Conservation (phyloP, 2,888 invertebrate genomes). For the Byasa hedistus region DNA sequence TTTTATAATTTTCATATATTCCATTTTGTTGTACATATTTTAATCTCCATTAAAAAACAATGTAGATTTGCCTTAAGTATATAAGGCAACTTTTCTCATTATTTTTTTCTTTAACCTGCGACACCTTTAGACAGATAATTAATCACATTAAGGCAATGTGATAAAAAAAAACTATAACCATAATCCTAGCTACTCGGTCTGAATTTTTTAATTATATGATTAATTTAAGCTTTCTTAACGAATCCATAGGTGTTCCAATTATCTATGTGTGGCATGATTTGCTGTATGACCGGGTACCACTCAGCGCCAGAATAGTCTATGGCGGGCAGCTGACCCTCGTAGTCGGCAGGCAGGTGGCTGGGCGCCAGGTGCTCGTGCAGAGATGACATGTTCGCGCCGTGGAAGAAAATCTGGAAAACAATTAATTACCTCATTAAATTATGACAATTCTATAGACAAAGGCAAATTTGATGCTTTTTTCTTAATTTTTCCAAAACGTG, state of each 20-base stretch:
- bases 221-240: conserved; percentile 69
- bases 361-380: conserved; percentile 86
- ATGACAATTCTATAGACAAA: too few species aligned
- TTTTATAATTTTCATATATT: background rate
- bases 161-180: background rate
- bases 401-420: conserved; percentile 87
- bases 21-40: background rate
- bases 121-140: background rate
- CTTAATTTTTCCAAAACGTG: too few species aligned
- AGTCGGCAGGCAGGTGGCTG: conserved; percentile 85
- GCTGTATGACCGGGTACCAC: conserved; percentile 86
- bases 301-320: conserved; percentile 88
- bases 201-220: background rate
- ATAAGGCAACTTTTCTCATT: background rate
- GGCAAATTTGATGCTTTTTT: too few species aligned
- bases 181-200: background rate
- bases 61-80: background rate
- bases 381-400: conserved; percentile 88
- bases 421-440: background rate
- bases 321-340: conserved; percentile 86
- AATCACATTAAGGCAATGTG: conserved; percentile 7
- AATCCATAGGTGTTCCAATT: conserved; percentile 85
- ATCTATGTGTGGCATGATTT: conserved; percentile 82
- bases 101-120: background rate
- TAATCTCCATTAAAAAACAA: background rate